Percentiles rank a stretch among this genome's conserved stretches.
These are phyloP conservation scores for Scophthalmus maximus DNA, from an alignment of 2,113 vertebrate species.

Conservation along the genomic window DNA sequence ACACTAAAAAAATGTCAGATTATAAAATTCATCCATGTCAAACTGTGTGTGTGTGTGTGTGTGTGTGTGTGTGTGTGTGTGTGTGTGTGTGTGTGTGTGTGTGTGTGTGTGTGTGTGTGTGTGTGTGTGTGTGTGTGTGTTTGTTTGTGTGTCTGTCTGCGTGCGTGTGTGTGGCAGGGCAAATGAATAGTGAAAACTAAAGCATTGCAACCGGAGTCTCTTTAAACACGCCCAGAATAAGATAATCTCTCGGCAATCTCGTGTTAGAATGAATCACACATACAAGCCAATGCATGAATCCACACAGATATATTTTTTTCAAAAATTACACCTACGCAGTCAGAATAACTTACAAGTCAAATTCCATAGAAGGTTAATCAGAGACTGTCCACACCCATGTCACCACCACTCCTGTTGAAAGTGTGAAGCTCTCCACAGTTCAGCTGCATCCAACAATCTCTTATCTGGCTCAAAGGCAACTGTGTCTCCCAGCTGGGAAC, in stretches of 20 bases:
- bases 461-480: background rate
- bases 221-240: no score
- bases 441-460: background rate
- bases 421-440: background rate
- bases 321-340: background rate
- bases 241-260: background rate
- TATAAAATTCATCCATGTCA: no score
- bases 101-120: no score
- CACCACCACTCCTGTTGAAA: background rate
- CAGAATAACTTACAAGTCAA: background rate
- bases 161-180: background rate
- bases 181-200: background rate
- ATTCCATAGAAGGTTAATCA: background rate
- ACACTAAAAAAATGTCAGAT: no score
- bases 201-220: no score
- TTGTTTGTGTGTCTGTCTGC: background rate
- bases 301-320: background rate
- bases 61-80: constrained; percentile 1
- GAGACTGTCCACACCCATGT: background rate
- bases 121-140: no score
- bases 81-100: background rate
- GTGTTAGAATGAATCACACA: background rate
- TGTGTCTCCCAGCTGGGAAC: background rate
- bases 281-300: background rate
- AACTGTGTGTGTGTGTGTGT: no score